phyloP scores from a whole-genome alignment of 2,797 vertebrate species.

The Oryzias sinensis region DNA sequence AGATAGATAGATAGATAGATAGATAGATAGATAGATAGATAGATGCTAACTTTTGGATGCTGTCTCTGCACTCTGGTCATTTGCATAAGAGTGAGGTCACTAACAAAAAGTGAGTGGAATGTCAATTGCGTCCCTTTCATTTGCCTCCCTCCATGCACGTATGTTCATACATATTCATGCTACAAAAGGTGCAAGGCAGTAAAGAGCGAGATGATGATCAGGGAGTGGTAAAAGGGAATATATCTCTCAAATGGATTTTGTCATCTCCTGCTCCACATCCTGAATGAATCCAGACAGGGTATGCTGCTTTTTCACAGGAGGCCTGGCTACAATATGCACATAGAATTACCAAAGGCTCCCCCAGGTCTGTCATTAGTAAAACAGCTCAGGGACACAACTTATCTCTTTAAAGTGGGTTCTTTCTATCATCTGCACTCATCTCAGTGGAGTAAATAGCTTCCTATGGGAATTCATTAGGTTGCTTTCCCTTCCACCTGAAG shows the following conservation, averaged over 20 bases:
- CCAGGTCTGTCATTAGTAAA: conserved; percentile 56
- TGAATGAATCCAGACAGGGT: conserved; percentile 47
- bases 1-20: conserved; percentile 8
- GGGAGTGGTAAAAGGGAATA: conserved; percentile 49
- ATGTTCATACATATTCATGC: conserved; percentile 10
- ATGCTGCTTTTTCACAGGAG: conserved; percentile 35
- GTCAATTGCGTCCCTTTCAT: conserved; percentile 32
- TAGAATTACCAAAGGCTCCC: conserved; percentile 49
- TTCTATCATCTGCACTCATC: conserved; percentile 64
- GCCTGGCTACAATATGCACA: conserved; percentile 25
- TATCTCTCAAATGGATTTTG: conserved; percentile 69
- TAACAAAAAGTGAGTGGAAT: conserved; percentile 56
- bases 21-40: conserved; percentile 8
- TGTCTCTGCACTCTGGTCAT: conserved; percentile 39
- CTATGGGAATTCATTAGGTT: conserved; percentile 70
- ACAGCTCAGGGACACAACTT: conserved; percentile 63
- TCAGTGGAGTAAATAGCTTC: conserved; percentile 61
- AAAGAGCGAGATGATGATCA: conserved; percentile 48
- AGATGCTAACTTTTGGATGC: neutral
- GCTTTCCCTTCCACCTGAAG: conserved; percentile 68
- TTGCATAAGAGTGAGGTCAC: conserved; percentile 64
- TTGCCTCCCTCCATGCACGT: conserved; percentile 17
- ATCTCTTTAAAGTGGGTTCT: conserved; percentile 64
- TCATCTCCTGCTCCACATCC: conserved; percentile 54
- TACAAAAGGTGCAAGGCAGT: conserved; percentile 15